These are phyloP conservation scores for Ichneumoninae sp. DNA, from an alignment of 2,888 invertebrate genomes.

Conservation along the genomic window DNA sequence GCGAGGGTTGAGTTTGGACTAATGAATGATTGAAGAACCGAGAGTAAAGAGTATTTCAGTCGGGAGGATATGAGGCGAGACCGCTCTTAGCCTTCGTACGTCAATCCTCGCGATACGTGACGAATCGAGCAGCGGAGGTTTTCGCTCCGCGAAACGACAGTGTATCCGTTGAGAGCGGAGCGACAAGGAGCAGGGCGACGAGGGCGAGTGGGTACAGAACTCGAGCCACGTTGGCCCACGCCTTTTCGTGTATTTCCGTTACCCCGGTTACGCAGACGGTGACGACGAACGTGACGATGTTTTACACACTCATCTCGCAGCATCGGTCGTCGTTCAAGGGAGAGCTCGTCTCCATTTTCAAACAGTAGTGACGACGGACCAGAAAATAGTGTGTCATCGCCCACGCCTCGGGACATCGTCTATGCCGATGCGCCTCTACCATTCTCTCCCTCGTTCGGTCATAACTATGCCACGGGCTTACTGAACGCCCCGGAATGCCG, in stretches of 20 bases:
- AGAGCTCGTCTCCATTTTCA: constrained; percentile 48
- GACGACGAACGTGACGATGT: constrained; percentile 13
- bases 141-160: neutral
- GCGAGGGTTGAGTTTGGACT: neutral
- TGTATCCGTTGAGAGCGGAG: constrained; percentile 27
- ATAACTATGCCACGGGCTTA: constrained; percentile 29
- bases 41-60: neutral
- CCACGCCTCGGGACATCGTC: constrained; percentile 54
- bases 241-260: constrained; percentile 62
- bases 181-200: constrained; percentile 8
- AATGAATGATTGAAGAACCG: neutral
- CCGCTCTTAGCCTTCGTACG: constrained; percentile 35
- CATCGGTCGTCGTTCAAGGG: constrained; percentile 11
- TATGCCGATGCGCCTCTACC: constrained; percentile 29
- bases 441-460: neutral
- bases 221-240: constrained; percentile 38
- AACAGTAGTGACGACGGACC: constrained; percentile 65
- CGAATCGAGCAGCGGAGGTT: constrained; percentile 13
- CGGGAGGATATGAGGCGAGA: neutral
- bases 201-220: neutral
- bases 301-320: neutral
- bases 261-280: constrained; percentile 31
- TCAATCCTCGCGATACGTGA: constrained; percentile 29
- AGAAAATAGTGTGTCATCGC: constrained; percentile 68
- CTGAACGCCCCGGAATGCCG: constrained; percentile 48